Base-by-base conservation (phyloP, 2,888 invertebrate species). In the Caprella mutica region DNA sequence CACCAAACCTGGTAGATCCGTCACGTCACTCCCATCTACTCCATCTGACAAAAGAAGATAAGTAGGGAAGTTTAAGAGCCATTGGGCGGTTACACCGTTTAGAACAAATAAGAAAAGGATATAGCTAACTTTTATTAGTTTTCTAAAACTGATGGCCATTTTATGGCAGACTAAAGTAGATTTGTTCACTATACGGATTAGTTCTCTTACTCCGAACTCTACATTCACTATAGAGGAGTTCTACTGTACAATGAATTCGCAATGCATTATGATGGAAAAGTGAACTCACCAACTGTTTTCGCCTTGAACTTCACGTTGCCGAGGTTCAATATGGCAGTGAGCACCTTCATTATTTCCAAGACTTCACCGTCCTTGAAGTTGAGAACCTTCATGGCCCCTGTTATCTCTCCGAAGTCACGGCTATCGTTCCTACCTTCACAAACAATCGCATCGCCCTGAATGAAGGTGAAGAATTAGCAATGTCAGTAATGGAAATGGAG, bases 341-440 rank as follows among this genome's bases (percentile, higher is more conserved):
- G 77, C 27, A 99, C 76, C 75, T 89, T 93, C 61, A 96, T 77
- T 65, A 99, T 88, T 70, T 96, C 93, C 90, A 90, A 92, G 67
- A 97, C 93, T 76, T 98, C 97, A 64, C 84, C 81, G 71, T 97
- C 97, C 21, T 86, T 82, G 71, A 96, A 96, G 67, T 92, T 77
- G 12, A 97, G 77, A 8, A 97, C 96, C 77, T 96, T 96, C 94
- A 96, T 92, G 26, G 98, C 97, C 21, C 94, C 93, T 65, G 93
- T 78, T 68, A 99, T 98, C 69, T 96, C 94, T 2, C 91, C 86
- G 72, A 94, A 97, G 73, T 98, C 97, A 0, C 91, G 91, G 0
- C 86, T 81, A 73, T 98, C 98, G 71, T 94, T 91, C 57, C 97
- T 80, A 1, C 97, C 97, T 73, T 96, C 96, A 71, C 94, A 94